Evolutionary conservation across 1,140 invertebrate genomes (phyloP), one percentile per base, ranked within the genome.

Genomic region (Dendroctonus ponderosae): DNA sequence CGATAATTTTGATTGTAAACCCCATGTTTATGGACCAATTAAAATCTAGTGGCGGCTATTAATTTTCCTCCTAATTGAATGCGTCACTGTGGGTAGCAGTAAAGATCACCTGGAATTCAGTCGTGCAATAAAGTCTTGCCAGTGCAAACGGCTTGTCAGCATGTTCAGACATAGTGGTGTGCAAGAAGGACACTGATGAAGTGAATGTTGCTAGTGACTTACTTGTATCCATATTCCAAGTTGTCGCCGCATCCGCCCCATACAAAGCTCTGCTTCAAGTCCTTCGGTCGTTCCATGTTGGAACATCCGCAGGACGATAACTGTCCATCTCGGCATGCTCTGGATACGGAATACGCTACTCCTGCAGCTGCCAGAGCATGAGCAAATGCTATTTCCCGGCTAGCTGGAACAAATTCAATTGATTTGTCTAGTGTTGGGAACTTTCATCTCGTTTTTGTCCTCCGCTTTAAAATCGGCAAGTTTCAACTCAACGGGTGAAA

Each of bases 181-280:
- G 46, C 11, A 46, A 11, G 43, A 7, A 7, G 43, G 43, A n/a
- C 43, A n/a, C 43, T 44, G 8, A 46, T 1, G 43, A 46, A 46
- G 43, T 46, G 8, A 46, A 46, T 9, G 12, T 46, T 46, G 12
- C 12, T 2, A 59, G 43, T 48, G 43, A 84, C 87, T 85, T 80
- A 93, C 90, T 91, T 93, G 83, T 97, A 97, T 52, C 93, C 94
- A 78, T 97, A 97, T 76, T 96, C 92, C 15, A 97, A 84, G 81
- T 98, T 95, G 77, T 97, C 95, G 0, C 94, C 94, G 74, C 95
- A 98, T 3, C 95, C 96, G n/a, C 93, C 94, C 96, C 96, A 98
- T 15, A 93, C 88, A 94, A 94, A 98, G 71, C 97, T 93, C 40
- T 85, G 84, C 65, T 92, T 87, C 5, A 97, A 81, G 75, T 92